phyloP scores from a whole-genome alignment of 2,888 invertebrate genomes.

The Pilophorus perplexus region DNA sequence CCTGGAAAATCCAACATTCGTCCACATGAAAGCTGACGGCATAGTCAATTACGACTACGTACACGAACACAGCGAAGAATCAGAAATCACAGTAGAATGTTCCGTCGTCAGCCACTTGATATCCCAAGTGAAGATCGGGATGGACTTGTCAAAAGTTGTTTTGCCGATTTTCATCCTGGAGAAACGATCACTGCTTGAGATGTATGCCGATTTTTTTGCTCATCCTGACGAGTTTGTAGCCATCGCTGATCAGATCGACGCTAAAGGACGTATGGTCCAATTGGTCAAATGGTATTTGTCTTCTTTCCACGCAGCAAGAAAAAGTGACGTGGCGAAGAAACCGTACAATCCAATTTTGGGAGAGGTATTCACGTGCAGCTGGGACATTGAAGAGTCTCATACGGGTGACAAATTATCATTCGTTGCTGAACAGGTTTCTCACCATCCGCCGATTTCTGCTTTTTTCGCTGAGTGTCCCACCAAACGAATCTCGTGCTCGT shows the following conservation, averaged over 20 bases:
- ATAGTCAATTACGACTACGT: constrained; percentile 81
- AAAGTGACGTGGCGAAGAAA: constrained; percentile 95
- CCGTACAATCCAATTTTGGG: constrained; percentile 98
- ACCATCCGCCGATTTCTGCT: constrained; percentile 98
- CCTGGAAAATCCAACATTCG: not conserved
- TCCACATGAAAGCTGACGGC: constrained; percentile 58
- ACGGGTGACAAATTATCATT: constrained; percentile 73
- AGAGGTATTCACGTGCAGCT: constrained; percentile 88
- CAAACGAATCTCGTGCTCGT: constrained; percentile 86
- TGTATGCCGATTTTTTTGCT: constrained; percentile 99
- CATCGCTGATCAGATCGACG: constrained; percentile 82
- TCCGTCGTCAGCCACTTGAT: constrained; percentile 95
- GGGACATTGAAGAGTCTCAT: constrained; percentile 58
- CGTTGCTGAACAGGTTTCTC: constrained; percentile 97
- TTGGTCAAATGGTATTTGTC: constrained; percentile 96
- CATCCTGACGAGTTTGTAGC: constrained; percentile 97
- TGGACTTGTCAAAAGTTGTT: constrained; percentile 96
- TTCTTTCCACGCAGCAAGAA: constrained; percentile 97
- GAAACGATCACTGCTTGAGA: constrained; percentile 92
- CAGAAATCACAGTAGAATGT: constrained; percentile 78
- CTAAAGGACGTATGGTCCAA: constrained; percentile 88
- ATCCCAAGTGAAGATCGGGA: constrained; percentile 97
- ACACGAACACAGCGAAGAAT: constrained; percentile 87
- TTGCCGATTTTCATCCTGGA: constrained; percentile 98
- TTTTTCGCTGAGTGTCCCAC: constrained; percentile 96